Evolutionary conservation across 1,140 invertebrate genomes (phyloP).

Genomic region (Cryptotermes secundus): DNA sequence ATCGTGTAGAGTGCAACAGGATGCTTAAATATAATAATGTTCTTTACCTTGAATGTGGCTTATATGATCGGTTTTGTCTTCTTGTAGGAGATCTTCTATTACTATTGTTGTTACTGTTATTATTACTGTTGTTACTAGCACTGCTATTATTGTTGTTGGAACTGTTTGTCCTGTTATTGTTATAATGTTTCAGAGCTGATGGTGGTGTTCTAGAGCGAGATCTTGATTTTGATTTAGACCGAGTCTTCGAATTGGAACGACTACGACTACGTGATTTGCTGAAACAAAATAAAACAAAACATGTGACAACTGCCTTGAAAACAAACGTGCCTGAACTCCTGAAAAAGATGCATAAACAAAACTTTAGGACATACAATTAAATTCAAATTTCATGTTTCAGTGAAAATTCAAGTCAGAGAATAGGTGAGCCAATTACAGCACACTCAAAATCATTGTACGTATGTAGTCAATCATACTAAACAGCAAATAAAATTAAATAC

Average conservation of each 20-base stretch:
- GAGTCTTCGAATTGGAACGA: slow-evolving; percentile 47
- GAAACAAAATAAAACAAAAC: slow-evolving; percentile 12
- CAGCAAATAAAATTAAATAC: too few relatives aligned
- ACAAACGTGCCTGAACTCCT: too few relatives aligned
- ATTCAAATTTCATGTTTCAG: too few relatives aligned
- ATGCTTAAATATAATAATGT: too few relatives aligned
- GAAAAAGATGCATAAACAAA: too few relatives aligned
- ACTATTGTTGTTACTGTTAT: slow-evolving; percentile 17
- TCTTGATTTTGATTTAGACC: slow-evolving; percentile 27
- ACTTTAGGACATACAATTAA: too few relatives aligned
- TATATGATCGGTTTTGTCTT: slow-evolving; percentile 7
- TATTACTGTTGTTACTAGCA: background rate
- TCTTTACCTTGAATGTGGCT: slow-evolving; percentile 24
- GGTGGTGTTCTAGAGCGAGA: slow-evolving; percentile 31
- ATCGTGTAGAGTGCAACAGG: too few relatives aligned
- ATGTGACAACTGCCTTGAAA: background rate
- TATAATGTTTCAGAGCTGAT: background rate
- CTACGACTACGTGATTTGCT: slow-evolving; percentile 40
- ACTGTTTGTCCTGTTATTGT: slow-evolving; percentile 1
- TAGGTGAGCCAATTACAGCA: too few relatives aligned
- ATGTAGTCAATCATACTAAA: too few relatives aligned
- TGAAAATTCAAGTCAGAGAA: too few relatives aligned
- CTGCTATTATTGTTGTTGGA: background rate
- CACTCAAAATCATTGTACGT: too few relatives aligned
- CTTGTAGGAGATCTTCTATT: slow-evolving; percentile 26